Percentiles rank a stretch among this genome's conserved stretches.
Conservation (phyloP, 2,888 invertebrate genomes). For the Hirtodrosophila alboralis region DNA sequence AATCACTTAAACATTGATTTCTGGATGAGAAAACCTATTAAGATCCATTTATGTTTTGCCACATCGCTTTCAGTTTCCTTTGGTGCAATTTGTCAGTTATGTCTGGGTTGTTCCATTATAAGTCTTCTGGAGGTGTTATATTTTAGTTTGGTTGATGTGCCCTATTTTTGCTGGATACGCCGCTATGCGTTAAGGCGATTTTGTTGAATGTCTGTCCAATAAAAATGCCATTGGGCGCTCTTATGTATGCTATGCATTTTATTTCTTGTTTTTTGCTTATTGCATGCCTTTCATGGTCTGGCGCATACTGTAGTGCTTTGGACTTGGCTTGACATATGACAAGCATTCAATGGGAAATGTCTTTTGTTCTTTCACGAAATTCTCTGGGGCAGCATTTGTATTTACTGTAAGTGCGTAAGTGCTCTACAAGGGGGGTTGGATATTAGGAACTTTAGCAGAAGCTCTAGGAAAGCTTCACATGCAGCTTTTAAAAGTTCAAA, state of each 20-base stretch:
- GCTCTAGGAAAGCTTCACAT: background rate
- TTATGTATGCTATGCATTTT: slow-evolving; percentile 13
- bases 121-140: slow-evolving; percentile 84
- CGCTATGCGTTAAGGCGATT: slow-evolving; percentile 11
- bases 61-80: slow-evolving; percentile 82
- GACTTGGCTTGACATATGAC: slow-evolving; percentile 44
- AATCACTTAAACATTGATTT: too few relatives aligned
- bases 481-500: background rate
- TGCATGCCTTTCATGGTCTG: slow-evolving; percentile 41
- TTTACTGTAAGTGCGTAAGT: slow-evolving; percentile 1
- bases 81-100: slow-evolving; percentile 85
- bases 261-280: slow-evolving; percentile 21
- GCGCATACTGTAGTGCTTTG: slow-evolving; percentile 36
- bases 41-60: background rate
- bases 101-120: slow-evolving; percentile 85
- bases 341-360: slow-evolving; percentile 29
- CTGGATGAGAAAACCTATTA: too few relatives aligned
- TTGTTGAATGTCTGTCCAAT: slow-evolving; percentile 27
- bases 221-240: slow-evolving; percentile 12
- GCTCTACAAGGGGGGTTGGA: background rate
- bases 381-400: slow-evolving; percentile 12
- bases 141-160: slow-evolving; percentile 75
- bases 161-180: slow-evolving; percentile 48
- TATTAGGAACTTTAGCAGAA: background rate
- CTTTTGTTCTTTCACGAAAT: slow-evolving; percentile 30